Conservation (phyloP, 2,888 invertebrate genomes). For the Hirtodrosophila trivittata region DNA sequence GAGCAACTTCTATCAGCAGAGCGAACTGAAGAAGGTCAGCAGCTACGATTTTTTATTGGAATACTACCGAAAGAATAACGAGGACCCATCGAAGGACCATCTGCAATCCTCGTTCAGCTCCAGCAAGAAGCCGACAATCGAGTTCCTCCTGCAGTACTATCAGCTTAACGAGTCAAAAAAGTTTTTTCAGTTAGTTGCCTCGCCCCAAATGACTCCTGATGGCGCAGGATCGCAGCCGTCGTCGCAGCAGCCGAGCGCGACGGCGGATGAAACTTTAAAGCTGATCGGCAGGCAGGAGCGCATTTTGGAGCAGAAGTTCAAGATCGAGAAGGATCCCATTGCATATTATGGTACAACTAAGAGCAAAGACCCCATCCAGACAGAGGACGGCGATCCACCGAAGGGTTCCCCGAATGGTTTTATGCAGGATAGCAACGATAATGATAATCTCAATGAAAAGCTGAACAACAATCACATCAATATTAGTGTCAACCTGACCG, state of each 20-base stretch:
- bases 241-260: conserved; percentile 60
- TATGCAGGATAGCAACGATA: too few species aligned
- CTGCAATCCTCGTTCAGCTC: conserved; percentile 51
- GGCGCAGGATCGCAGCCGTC: conserved; percentile 67
- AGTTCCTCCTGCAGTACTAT: conserved; percentile 83
- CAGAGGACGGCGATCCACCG: too few species aligned
- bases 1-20: conserved; percentile 82
- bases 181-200: conserved; percentile 84
- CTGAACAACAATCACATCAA: conserved; percentile 51
- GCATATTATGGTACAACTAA: too few species aligned
- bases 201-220: conserved; percentile 82
- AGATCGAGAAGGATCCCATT: too few species aligned
- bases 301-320: not conserved
- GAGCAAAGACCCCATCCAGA: too few species aligned
- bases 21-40: conserved; percentile 81
- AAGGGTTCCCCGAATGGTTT: too few species aligned
- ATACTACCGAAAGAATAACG: conserved; percentile 82
- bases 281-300: conserved; percentile 35
- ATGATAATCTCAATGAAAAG: conserved; percentile 10
- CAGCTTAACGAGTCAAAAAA: conserved; percentile 84
- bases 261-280: conserved; percentile 50
- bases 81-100: conserved; percentile 57
- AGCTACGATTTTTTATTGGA: conserved; percentile 83
- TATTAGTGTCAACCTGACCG: too few species aligned
- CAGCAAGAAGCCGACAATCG: conserved; percentile 81